Conservation (phyloP, 2,113 vertebrate species). For the Colossoma macropomum region DNA sequence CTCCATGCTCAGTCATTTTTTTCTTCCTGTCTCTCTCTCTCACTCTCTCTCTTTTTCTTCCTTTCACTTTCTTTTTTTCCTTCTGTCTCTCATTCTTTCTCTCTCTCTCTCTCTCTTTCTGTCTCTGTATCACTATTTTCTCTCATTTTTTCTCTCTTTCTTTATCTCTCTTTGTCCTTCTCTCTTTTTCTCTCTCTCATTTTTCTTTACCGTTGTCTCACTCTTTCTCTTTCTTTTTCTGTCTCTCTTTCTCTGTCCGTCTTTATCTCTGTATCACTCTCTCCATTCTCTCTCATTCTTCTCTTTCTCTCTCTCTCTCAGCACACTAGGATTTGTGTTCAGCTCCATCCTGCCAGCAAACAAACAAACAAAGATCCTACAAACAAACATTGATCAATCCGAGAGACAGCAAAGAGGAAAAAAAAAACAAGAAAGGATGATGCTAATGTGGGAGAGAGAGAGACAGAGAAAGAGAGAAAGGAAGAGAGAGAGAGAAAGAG, state of each 20-base stretch:
- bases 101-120: neutral
- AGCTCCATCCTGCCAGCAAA: conserved; percentile 89
- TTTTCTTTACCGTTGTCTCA: conserved; percentile 57
- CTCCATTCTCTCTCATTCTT: conserved; percentile 66
- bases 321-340: conserved; percentile 82
- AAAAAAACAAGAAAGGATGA: conserved; percentile 1
- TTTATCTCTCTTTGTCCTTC: conserved; percentile 18
- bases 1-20: too few relatives aligned
- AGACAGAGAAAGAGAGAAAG: conserved; percentile 57
- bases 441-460: neutral
- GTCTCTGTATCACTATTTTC: conserved; percentile 40
- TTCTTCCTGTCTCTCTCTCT: conserved; percentile 19
- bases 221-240: neutral
- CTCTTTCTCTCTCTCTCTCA: conserved; percentile 33
- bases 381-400: conserved; percentile 95
- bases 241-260: conserved; percentile 37
- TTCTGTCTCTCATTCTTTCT: conserved; percentile 37
- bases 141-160: conserved; percentile 49
- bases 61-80: conserved; percentile 33
- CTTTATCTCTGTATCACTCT: neutral
- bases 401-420: conserved; percentile 79
- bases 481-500: conserved; percentile 43
- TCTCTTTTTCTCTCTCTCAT: conserved; percentile 41
- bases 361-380: conserved; percentile 88
- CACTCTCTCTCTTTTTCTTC: conserved; percentile 30